phyloP scores from a whole-genome alignment of 2,797 vertebrate species.

The Amblyraja radiata region DNA sequence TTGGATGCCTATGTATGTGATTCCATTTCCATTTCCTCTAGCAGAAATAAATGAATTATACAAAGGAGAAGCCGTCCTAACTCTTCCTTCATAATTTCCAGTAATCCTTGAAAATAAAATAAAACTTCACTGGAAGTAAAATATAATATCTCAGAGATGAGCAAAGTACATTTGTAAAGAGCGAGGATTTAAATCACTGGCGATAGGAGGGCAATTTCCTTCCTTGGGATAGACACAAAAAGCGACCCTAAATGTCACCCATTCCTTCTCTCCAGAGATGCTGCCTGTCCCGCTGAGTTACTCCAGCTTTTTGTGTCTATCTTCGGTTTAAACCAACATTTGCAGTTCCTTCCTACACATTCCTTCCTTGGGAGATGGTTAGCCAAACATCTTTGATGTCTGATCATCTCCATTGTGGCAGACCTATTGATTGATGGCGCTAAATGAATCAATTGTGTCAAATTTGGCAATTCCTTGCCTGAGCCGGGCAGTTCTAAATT shows the following conservation, averaged over 20 bases:
- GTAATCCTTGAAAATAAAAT: not conserved
- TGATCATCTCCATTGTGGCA: not conserved
- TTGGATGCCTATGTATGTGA: not conserved
- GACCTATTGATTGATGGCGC: not conserved
- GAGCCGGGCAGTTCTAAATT: not conserved
- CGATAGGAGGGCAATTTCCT: too few relatives aligned
- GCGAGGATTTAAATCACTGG: too few relatives aligned
- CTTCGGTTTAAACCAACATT: too few relatives aligned
- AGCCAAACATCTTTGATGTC: not conserved
- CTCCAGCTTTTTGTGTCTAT: too few relatives aligned
- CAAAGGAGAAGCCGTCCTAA: not conserved
- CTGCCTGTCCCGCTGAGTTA: too few relatives aligned
- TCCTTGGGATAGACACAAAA: too few relatives aligned
- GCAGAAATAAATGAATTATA: conserved; percentile 5
- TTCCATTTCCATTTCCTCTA: not conserved
- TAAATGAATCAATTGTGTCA: not conserved
- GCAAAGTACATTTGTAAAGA: not conserved
- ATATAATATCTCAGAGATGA: not conserved
- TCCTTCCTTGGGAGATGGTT: not conserved
- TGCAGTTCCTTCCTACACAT: too few relatives aligned
- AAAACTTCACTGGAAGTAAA: not conserved
- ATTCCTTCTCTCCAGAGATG: too few relatives aligned
- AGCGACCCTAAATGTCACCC: too few relatives aligned
- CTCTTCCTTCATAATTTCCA: not conserved
- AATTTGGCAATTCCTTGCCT: not conserved